Base-by-base conservation (phyloP, 2,888 invertebrate genomes). In the Caenorhabditis drosophilae region DNA sequence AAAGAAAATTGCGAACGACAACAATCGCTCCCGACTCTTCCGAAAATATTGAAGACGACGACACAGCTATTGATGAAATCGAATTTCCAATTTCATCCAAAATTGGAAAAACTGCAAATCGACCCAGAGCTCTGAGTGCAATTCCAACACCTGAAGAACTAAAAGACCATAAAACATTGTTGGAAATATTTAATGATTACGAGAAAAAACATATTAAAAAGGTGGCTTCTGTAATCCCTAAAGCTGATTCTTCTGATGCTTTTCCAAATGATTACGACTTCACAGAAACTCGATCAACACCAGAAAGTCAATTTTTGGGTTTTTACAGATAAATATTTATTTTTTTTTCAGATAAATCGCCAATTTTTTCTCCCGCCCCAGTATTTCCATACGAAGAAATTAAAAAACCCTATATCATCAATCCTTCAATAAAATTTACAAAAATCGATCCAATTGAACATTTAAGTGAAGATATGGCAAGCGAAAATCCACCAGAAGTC, bases 31-130 rank as follows among this genome's bases (percentile, higher is more conserved):
- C 53, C 12, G 58, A 58, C 25, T 51, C 51, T n/a, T 49, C 56
- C 1, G 51, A 56, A 16, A 56, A 62, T 52, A 45, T 52, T 18
- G n/a, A n/a, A n/a, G 52, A 56, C 23, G 62, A 56, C 20, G 9
- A 42, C 27, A 15, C 50, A 47, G 57, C 46, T 35, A 47, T 70
- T 3, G 57, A 70, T 52, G 62, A 62, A 6, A 41, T 70, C 16
- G 73, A 73, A 46, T 73, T 73, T 52, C 73, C 73, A 15, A 70
- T 73, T 36, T 68, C 70, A 9, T 68, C 73, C 20, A 67, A 58
- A 51, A 57, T 73, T 20, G 46, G 50, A 27, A 54, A 42, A 20
- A 48, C 40, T 25, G 23, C 36, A 40, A 47, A 53, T 27, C 48
- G 53, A 41, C 57, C 63, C 34, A 55, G 57, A 42, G 63, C 63